Conservation (phyloP, 1,140 invertebrate species). For the Neodiprion virginianus region DNA sequence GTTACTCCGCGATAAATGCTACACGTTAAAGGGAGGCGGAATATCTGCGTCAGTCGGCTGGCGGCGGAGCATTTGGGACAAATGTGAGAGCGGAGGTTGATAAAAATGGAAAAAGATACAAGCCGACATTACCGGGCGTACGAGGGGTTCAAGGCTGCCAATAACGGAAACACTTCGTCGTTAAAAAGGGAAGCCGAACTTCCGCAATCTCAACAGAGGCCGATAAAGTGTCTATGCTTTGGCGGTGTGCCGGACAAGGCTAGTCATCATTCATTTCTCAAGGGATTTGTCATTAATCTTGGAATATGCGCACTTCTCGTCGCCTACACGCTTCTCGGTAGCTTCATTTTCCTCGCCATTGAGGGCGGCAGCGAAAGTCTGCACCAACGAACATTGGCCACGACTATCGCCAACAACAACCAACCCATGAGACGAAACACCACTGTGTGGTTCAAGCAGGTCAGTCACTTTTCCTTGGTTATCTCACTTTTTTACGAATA, state of each 20-base stretch:
- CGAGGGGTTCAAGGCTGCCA: conserved; percentile 58
- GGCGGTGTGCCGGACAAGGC: conserved; percentile 67
- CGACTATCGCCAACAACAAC: conserved; percentile 63
- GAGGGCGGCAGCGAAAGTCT: conserved; percentile 76
- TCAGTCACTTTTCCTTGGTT: conserved; percentile 23
- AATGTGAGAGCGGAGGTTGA: neutral
- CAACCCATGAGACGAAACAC: conserved; percentile 58
- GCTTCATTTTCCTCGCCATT: conserved; percentile 90
- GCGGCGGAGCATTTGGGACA: neutral
- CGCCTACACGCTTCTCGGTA: conserved; percentile 89
- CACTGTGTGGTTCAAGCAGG: conserved; percentile 57
- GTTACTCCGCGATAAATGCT: conserved; percentile 26
- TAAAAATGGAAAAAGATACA: conserved; percentile 51
- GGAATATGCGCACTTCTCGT: conserved; percentile 87
- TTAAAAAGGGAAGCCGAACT: conserved; percentile 48
- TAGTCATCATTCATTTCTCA: conserved; percentile 70
- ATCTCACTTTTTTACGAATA: too few species aligned
- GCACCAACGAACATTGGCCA: conserved; percentile 71
- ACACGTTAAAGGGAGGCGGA: conserved; percentile 8
- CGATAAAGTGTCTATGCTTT: conserved; percentile 71
- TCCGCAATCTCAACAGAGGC: conserved; percentile 39
- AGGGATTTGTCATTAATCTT: conserved; percentile 83
- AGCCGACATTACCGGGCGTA: conserved; percentile 55
- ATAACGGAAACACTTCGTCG: conserved; percentile 61
- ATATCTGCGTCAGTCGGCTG: neutral